Evolutionary conservation across 37 sponge, comb jelly and placozoan genomes (phyloP).

Genomic region (Cliona cf. orientalis): DNA sequence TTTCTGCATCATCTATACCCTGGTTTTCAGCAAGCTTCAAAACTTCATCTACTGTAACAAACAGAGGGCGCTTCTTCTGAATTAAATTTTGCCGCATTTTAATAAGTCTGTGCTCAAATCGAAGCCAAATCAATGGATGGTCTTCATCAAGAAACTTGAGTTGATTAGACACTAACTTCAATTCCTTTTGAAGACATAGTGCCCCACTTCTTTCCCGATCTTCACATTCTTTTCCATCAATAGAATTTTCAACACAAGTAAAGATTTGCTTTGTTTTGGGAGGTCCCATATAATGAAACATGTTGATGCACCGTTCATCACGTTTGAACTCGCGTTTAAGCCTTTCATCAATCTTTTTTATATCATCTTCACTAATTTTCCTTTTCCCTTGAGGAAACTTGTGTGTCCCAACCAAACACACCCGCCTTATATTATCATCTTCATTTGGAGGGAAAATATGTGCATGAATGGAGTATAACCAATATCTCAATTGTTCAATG

Average conservation of each 20-base stretch:
- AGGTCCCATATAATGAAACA: slow-evolving; percentile 8
- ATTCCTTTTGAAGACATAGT: slow-evolving; percentile 4
- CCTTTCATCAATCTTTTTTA: slow-evolving; percentile 11
- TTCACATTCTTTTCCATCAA: not conserved
- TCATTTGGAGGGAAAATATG: slow-evolving; percentile 15
- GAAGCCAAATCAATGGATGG: slow-evolving; percentile 47
- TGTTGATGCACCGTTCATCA: slow-evolving; percentile 1
- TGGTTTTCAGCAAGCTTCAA: not conserved
- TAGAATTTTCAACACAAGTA: slow-evolving; percentile 45
- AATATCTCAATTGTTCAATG: slow-evolving; percentile 44
- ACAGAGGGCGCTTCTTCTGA: no score
- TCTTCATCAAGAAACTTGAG: slow-evolving; percentile 40
- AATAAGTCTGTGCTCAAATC: no score
- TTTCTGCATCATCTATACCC: not conserved
- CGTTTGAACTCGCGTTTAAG: not conserved
- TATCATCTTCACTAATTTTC: slow-evolving; percentile 8
- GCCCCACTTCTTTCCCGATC: slow-evolving; percentile 45
- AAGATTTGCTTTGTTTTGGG: not conserved
- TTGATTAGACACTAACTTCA: slow-evolving; percentile 10
- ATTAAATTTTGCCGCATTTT: no score
- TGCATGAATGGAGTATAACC: slow-evolving; percentile 67
- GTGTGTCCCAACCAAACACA: slow-evolving; percentile 61
- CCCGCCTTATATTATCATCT: slow-evolving; percentile 6
- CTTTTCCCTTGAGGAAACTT: not conserved
- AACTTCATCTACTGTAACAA: no score